Evolutionary conservation across 1,140 invertebrate genomes (phyloP).

Genomic region (Piezodorus guildinii): DNA sequence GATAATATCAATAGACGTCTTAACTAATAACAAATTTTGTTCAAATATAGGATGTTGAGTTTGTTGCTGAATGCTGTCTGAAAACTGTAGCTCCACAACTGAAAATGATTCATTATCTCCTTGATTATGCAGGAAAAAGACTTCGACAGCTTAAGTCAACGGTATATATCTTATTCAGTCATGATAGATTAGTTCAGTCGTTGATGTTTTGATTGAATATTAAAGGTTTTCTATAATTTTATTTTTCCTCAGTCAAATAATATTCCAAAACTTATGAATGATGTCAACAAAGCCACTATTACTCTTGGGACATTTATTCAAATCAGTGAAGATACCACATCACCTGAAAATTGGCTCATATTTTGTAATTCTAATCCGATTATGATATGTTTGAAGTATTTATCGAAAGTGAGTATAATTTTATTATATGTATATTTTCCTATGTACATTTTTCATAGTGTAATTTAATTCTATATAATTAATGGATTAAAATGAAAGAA

Average conservation of each 20-base stretch:
- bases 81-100: constrained; percentile 30
- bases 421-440: too few species aligned
- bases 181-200: too few species aligned
- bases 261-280: neutral
- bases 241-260: neutral
- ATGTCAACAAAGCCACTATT: neutral
- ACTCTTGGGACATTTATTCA: constrained; percentile 10
- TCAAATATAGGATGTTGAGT: constrained; percentile 32
- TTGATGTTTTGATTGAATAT: too few species aligned
- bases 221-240: neutral
- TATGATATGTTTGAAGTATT: constrained; percentile 4
- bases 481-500: too few species aligned
- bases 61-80: constrained; percentile 34
- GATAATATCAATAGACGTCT: too few species aligned
- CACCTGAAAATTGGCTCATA: constrained; percentile 9
- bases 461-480: too few species aligned
- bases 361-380: constrained; percentile 10
- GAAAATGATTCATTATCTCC: constrained; percentile 9
- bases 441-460: too few species aligned
- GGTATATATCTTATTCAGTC: too few species aligned
- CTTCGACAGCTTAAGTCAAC: neutral
- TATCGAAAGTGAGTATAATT: constrained; percentile 6
- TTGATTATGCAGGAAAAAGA: constrained; percentile 8
- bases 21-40: too few species aligned
- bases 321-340: neutral